A percentile compares a stretch with the other conserved stretches of the same genome.
Conservation (phyloP, 2,888 invertebrate species). For the Sarcophaga subvicina region DNA sequence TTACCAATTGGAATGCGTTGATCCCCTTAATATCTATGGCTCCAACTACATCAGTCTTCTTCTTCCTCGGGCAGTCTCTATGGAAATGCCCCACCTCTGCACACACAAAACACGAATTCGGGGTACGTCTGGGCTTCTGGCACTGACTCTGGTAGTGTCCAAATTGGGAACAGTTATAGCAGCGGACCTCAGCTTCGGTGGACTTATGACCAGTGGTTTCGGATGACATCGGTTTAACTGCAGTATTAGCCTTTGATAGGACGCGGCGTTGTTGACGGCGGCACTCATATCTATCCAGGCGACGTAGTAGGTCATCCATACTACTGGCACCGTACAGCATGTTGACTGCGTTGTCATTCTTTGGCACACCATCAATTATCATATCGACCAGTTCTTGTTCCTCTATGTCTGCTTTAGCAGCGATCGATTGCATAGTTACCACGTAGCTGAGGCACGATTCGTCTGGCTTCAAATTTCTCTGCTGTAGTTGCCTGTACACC, state of each 20-base stretch:
- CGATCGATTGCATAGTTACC: slow-evolving; percentile 44
- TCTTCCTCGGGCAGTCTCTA: slow-evolving; percentile 27
- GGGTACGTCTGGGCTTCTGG: slow-evolving; percentile 43
- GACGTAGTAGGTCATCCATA: slow-evolving; percentile 1
- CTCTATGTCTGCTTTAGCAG: slow-evolving; percentile 22
- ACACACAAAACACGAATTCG: slow-evolving; percentile 51
- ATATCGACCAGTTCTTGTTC: slow-evolving; percentile 42
- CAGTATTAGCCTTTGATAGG: background rate
- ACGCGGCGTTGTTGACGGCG: too few relatives aligned
- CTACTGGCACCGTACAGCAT: slow-evolving; percentile 37
- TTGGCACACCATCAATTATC: slow-evolving; percentile 51
- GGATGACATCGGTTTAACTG: background rate
- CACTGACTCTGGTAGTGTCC: slow-evolving; percentile 53
- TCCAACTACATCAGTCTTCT: slow-evolving; percentile 16
- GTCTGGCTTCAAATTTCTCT: slow-evolving; percentile 7
- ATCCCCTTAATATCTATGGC: background rate
- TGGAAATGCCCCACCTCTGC: slow-evolving; percentile 41
- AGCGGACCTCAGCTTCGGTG: slow-evolving; percentile 11
- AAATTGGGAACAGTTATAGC: slow-evolving; percentile 41
- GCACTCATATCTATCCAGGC: background rate
- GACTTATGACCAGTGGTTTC: background rate
- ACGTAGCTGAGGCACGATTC: slow-evolving; percentile 47
- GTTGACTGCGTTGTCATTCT: slow-evolving; percentile 27
- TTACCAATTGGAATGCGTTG: slow-evolving; percentile 8
- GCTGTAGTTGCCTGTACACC: slow-evolving; percentile 41